Evolutionary conservation across 2,113 vertebrate species (phyloP).

Genomic region (Podocnemis expansa): DNA sequence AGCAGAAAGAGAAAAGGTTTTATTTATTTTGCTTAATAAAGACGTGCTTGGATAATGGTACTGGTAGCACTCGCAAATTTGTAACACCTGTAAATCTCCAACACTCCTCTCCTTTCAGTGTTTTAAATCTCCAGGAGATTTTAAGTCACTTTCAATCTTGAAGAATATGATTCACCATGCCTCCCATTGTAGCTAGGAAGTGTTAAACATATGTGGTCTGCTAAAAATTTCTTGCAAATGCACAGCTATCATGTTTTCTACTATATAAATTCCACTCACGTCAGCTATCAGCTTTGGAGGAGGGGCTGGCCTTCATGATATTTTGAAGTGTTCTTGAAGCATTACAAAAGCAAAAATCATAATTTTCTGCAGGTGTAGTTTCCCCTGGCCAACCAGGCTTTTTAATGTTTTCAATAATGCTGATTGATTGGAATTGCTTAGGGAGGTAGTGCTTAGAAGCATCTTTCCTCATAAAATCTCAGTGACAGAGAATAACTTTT

Average conservation of each 20-base stretch:
- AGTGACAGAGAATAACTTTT: constrained; percentile 54
- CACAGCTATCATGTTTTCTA: background rate
- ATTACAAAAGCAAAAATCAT: background rate
- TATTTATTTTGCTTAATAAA: constrained; percentile 64
- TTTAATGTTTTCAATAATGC: constrained; percentile 41
- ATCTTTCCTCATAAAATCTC: constrained; percentile 62
- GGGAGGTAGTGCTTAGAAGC: constrained; percentile 33
- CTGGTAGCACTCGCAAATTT: constrained; percentile 58
- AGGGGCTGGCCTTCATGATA: constrained; percentile 1
- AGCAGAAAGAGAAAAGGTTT: constrained; percentile 22
- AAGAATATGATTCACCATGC: constrained; percentile 37
- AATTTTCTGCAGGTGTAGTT: constrained; percentile 39
- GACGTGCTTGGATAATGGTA: constrained; percentile 27
- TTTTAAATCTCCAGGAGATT: constrained; percentile 55
- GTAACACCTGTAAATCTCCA: constrained; percentile 55
- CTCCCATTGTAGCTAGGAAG: background rate
- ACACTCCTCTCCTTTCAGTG: constrained; percentile 4
- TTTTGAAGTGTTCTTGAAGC: constrained; percentile 35
- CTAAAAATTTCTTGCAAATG: constrained; percentile 10
- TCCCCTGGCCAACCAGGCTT: constrained; percentile 45
- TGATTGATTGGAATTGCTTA: constrained; percentile 65
- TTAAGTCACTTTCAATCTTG: constrained; percentile 50
- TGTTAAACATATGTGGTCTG: background rate
- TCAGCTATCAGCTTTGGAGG: background rate
- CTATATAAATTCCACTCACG: background rate